Conservation (phyloP, 2,797 vertebrate genomes). For the Silurus aristotelis region DNA sequence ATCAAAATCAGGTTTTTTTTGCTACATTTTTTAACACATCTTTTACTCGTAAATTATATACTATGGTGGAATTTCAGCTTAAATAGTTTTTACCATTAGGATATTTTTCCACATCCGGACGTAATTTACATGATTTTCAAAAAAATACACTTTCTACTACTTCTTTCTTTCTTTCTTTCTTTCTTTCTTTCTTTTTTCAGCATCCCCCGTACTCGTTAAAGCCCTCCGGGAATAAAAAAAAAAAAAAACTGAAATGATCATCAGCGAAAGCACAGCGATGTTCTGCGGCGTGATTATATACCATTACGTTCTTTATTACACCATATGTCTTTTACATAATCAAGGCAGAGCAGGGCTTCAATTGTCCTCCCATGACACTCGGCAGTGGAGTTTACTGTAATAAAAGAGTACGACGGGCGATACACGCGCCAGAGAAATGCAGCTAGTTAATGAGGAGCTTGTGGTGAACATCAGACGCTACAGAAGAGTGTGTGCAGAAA, state of each 20-base stretch:
- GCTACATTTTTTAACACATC: not conserved
- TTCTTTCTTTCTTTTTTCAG: too few relatives aligned
- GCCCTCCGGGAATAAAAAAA: not conserved
- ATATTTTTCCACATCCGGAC: too few relatives aligned
- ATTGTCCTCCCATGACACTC: not conserved
- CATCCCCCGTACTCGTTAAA: not conserved
- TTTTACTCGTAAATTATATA: not conserved
- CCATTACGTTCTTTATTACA: conserved; percentile 22
- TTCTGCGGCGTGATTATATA: conserved; percentile 1
- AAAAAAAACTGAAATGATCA: not conserved
- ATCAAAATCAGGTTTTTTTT: not conserved
- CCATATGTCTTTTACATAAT: conserved; percentile 23
- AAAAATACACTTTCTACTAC: not conserved
- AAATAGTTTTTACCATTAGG: too few relatives aligned
- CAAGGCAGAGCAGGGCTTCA: conserved; percentile 10
- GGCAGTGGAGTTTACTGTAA: not conserved
- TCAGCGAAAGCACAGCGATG: not conserved
- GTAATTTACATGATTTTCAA: too few relatives aligned
- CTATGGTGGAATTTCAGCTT: not conserved
- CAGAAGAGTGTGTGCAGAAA: too few relatives aligned
- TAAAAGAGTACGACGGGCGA: not conserved
- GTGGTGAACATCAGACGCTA: not conserved
- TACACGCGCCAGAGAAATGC: not conserved
- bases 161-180: not conserved
- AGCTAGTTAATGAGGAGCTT: not conserved